phyloP scores from a whole-genome alignment of 2,888 invertebrate genomes.

The Sphaerophoria taeniata region DNA sequence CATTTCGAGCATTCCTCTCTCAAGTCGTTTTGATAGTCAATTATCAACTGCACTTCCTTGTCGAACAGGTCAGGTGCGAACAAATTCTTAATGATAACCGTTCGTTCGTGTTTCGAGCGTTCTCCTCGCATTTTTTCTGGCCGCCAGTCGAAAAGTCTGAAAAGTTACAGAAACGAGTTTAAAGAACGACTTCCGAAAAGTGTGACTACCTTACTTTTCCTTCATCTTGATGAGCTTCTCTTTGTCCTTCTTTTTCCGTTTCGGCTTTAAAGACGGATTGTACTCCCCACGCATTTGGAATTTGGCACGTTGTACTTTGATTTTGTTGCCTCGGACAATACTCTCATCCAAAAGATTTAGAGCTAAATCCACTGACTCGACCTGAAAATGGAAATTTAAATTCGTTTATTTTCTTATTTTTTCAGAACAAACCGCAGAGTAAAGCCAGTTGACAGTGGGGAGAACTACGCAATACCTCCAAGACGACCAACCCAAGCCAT shows the following conservation, averaged over 20 bases:
- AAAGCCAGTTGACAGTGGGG: conserved; percentile 61
- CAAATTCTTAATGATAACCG: conserved; percentile 96
- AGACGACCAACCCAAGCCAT: conserved; percentile 23
- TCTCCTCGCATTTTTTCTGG: conserved; percentile 95
- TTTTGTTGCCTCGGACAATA: conserved; percentile 89
- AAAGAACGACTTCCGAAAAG: background rate
- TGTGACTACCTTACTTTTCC: conserved; percentile 87
- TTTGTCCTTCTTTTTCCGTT: conserved; percentile 94
- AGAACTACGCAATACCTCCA: conserved; percentile 53
- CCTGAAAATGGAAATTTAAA: conserved; percentile 82
- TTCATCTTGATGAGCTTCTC: conserved; percentile 96
- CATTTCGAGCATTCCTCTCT: conserved; percentile 94
- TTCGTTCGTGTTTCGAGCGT: conserved; percentile 93
- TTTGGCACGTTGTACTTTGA: conserved; percentile 95
- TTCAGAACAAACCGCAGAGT: conserved; percentile 67
- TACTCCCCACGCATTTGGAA: conserved; percentile 97
- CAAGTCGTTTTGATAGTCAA: conserved; percentile 96
- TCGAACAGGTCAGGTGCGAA: conserved; percentile 96
- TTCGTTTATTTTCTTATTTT: conserved; percentile 44
- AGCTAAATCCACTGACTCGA: conserved; percentile 97
- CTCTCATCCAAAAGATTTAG: conserved; percentile 95
- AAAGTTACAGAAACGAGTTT: conserved; percentile 57
- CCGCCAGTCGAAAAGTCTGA: conserved; percentile 96
- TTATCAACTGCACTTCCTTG: conserved; percentile 92
- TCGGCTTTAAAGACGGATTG: conserved; percentile 96